phyloP scores from a whole-genome alignment of 2,113 vertebrate genomes.

The Hyperopisus bebe region DNA sequence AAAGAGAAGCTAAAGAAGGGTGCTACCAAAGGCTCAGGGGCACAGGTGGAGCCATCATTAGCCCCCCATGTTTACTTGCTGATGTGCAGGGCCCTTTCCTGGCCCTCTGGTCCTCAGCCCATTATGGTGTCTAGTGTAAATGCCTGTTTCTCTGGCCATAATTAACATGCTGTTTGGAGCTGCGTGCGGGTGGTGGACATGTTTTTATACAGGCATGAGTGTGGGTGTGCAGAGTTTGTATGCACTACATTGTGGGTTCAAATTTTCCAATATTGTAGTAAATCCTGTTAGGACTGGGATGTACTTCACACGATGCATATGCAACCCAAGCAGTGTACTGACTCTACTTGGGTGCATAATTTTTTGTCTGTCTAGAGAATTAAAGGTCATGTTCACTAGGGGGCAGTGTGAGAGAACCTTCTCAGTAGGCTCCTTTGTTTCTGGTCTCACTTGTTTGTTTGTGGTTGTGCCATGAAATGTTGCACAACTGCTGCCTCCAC shows the following conservation, averaged over 20 bases:
- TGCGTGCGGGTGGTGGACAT: too few species aligned
- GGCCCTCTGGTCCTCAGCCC: not conserved
- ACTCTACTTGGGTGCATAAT: too few species aligned
- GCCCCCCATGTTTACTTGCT: not conserved
- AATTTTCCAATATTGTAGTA: not conserved
- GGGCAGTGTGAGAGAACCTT: too few species aligned
- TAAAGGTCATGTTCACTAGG: too few species aligned
- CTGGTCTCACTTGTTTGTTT: too few species aligned
- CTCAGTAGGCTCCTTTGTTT: too few species aligned
- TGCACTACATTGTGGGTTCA: not conserved
- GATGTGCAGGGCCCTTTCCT: not conserved
- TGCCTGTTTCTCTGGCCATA: not conserved
- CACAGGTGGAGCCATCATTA: not conserved
- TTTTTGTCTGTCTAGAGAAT: too few species aligned
- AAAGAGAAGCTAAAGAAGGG: not conserved
- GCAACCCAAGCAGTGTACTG: too few species aligned
- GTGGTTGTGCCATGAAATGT: too few species aligned
- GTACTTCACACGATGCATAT: not conserved
- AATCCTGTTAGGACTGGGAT: not conserved
- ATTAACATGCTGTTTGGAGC: not conserved
- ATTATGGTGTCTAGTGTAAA: not conserved
- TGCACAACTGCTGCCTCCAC: too few species aligned
- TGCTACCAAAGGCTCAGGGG: not conserved
- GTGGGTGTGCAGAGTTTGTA: too few species aligned
- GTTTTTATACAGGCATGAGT: too few species aligned